phyloP scores from a whole-genome alignment of 2,888 invertebrate species.

The Beris morrisii region DNA sequence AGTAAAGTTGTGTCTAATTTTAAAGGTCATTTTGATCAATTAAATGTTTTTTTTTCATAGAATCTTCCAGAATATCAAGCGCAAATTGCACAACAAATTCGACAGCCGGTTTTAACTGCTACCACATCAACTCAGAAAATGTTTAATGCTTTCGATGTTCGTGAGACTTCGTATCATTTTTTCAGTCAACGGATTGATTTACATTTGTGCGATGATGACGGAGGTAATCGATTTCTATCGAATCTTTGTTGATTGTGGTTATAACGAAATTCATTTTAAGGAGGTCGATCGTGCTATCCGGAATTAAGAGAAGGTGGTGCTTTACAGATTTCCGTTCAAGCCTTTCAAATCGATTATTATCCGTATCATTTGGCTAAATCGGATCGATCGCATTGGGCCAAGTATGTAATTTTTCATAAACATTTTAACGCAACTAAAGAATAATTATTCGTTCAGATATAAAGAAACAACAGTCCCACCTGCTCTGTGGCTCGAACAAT shows the following conservation, averaged over 20 bases:
- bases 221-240: conserved; percentile 61
- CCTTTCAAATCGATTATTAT: conserved; percentile 90
- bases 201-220: conserved; percentile 95
- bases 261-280: conserved; percentile 54
- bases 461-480: conserved; percentile 78
- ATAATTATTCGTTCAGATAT: conserved; percentile 56
- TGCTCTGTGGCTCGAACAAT: conserved; percentile 84
- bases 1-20: conserved; percentile 53
- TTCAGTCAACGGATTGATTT: conserved; percentile 90
- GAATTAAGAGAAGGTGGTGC: conserved; percentile 88
- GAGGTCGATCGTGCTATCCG: conserved; percentile 82
- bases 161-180: conserved; percentile 97
- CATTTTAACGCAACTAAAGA: background rate
- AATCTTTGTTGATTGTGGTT: conserved; percentile 17
- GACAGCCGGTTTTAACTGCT: conserved; percentile 48
- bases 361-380: conserved; percentile 93
- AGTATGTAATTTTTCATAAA: conserved; percentile 50
- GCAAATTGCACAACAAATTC: conserved; percentile 65
- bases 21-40: conserved; percentile 19
- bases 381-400: conserved; percentile 87
- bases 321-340: conserved; percentile 84
- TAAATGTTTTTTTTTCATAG: conserved; percentile 39
- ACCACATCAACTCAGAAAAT: conserved; percentile 60
- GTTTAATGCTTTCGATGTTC: conserved; percentile 88
- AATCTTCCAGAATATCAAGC: conserved; percentile 75